phyloP scores from a whole-genome alignment of 2,888 invertebrate species.

The Aphodius granarius region DNA sequence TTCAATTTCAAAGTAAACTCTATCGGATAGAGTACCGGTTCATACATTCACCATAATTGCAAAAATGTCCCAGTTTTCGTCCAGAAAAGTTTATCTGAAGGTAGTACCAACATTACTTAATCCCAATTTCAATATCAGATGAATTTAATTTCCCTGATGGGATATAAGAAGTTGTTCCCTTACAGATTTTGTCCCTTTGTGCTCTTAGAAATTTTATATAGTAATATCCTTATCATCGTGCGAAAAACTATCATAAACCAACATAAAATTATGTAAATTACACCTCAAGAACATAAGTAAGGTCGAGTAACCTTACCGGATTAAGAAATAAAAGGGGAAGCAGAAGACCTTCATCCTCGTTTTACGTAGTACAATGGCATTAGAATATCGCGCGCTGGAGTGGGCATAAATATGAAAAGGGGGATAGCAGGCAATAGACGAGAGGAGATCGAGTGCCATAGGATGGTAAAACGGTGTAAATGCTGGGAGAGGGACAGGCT shows the following conservation, averaged over 20 bases:
- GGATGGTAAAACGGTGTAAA: neutral
- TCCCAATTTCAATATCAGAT: neutral
- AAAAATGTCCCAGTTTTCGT: neutral
- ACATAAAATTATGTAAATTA: too few species aligned
- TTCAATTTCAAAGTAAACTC: neutral
- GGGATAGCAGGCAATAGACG: neutral
- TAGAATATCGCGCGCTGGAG: neutral
- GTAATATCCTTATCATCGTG: too few species aligned
- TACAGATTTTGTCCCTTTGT: too few species aligned
- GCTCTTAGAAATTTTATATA: too few species aligned
- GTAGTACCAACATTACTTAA: neutral
- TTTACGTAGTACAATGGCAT: neutral
- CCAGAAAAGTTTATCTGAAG: neutral
- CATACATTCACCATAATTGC: neutral
- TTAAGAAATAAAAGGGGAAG: neutral
- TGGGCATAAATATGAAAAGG: neutral
- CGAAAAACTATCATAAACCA: too few species aligned
- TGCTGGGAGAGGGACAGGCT: neutral
- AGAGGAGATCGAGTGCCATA: neutral
- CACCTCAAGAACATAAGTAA: too few species aligned
- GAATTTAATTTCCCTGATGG: too few species aligned
- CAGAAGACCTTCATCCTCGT: neutral
- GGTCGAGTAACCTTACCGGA: neutral
- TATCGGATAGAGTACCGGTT: neutral
- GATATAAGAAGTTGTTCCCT: too few species aligned